Evolutionary conservation across 2,888 invertebrate genomes (phyloP), one percentile per base, ranked within the genome.

Genomic region (Drosophila antonietae): DNA sequence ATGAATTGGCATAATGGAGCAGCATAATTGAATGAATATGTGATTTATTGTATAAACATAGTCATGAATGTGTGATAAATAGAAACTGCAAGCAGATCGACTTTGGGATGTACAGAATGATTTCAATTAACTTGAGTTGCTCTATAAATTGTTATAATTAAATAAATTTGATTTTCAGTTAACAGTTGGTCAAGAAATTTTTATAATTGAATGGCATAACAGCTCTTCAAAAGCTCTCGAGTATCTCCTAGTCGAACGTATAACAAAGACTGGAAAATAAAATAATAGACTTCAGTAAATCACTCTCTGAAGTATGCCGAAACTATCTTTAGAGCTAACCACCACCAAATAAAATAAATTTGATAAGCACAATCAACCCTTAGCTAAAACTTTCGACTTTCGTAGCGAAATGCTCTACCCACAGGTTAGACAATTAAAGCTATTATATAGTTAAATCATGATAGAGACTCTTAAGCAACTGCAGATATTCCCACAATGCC

Each of bases 401-500:
- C 12, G 10, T 35, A 37, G 18, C 18, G 53, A 47, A 39, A 14
- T 20, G 2, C 35, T 2, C 35, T 2, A 39, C 47, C 43, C 33
- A 8, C 68, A 64, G 33, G 5, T 15, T 8, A 31, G 23, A 18
- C 49, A 61, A 64, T 39, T 64, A 12, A 51, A 23, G 56, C 55
- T 23, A 62, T 61, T 63, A 68, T n/a, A 44, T 44, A 47, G 39
- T 20, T 57, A 46, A 57, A 59, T 51, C 14, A 52, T 55, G 31
- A 35, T 51, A 55, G 18, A 12, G 33, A 33, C 12, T 18, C 35
- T 39, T 18, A 12, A 39, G 55, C 69, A 74, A 69, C 67, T 78
- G 71, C 53, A 55, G 46, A 49, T 66, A 74, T 74, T 67, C 78
- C 39, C 78, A 70, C 46, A 43, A 67, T 47, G 28, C 33, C 62